These are phyloP conservation scores for Chaetodon trifascialis DNA, from an alignment of 2,113 vertebrate species.

Conservation along the genomic window DNA sequence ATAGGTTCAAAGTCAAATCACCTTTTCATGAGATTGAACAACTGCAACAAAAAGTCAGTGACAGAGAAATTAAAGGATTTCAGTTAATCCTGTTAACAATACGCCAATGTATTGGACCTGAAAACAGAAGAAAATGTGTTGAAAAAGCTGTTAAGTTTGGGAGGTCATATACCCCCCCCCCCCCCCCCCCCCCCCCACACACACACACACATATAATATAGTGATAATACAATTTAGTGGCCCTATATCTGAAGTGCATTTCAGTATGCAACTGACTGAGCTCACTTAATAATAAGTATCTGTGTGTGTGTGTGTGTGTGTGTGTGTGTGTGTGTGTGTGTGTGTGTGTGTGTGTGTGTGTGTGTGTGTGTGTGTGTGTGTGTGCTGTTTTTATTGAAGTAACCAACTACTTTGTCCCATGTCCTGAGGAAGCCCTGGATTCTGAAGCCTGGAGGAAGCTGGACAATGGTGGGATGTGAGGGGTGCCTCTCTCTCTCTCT, in stretches of 20 bases:
- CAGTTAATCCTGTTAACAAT: not conserved
- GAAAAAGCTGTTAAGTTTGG: too few species aligned
- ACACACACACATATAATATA: too few species aligned
- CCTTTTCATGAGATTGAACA: too few species aligned
- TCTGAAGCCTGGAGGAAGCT: slow-evolving; percentile 73
- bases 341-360: not conserved
- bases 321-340: not conserved
- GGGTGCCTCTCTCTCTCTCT: slow-evolving; percentile 51
- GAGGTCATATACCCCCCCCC: too few species aligned
- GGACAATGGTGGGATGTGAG: slow-evolving; percentile 84
- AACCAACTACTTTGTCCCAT: slow-evolving; percentile 33
- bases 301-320: not conserved
- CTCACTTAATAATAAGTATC: not conserved
- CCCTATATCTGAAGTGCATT: not conserved
- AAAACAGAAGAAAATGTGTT: too few species aligned
- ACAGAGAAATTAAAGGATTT: too few species aligned
- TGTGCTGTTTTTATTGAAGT: slow-evolving; percentile 31
- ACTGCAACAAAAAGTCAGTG: not conserved
- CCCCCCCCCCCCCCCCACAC: too few species aligned
- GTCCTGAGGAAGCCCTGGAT: slow-evolving; percentile 72
- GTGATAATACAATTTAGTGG: not conserved
- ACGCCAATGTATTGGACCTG: not conserved
- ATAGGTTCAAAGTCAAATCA: not conserved
- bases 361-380: not conserved
- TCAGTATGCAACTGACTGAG: not conserved